phyloP scores from a whole-genome alignment of 2,888 invertebrate species.

The Coecobrya sp. region DNA sequence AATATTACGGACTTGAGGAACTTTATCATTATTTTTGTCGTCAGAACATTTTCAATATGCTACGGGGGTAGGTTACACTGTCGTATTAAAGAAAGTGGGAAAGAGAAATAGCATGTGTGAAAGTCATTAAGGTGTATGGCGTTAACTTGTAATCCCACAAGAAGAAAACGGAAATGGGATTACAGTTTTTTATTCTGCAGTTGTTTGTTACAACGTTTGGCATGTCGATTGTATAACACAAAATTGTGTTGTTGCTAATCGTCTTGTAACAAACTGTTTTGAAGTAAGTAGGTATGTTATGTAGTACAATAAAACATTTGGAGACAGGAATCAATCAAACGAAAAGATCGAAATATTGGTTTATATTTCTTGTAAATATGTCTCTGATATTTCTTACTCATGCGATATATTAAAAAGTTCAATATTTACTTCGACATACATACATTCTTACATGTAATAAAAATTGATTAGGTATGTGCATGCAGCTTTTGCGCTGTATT shows the following conservation, averaged over 20 bases:
- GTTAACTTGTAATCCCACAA: conserved; percentile 78
- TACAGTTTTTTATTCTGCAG: conserved; percentile 4
- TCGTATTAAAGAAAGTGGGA: conserved; percentile 19
- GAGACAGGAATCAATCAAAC: conserved; percentile 30
- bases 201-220: not conserved
- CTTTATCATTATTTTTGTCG: conserved; percentile 44
- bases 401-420: not conserved
- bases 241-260: not conserved
- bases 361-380: too few relatives aligned
- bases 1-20: not conserved
- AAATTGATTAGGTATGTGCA: not conserved
- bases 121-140: conserved; percentile 72
- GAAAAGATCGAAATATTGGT: not conserved
- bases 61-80: too few relatives aligned
- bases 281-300: not conserved
- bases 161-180: conserved; percentile 63
- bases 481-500: not conserved
- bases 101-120: conserved; percentile 76
- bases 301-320: not conserved
- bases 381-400: too few relatives aligned
- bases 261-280: not conserved
- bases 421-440: not conserved
- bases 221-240: not conserved
- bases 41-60: conserved; percentile 19
- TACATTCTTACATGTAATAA: too few relatives aligned